Evolutionary conservation across 2,113 vertebrate species (phyloP), one percentile per base, ranked within the genome.

Genomic region (Cyanocitta stelleri): DNA sequence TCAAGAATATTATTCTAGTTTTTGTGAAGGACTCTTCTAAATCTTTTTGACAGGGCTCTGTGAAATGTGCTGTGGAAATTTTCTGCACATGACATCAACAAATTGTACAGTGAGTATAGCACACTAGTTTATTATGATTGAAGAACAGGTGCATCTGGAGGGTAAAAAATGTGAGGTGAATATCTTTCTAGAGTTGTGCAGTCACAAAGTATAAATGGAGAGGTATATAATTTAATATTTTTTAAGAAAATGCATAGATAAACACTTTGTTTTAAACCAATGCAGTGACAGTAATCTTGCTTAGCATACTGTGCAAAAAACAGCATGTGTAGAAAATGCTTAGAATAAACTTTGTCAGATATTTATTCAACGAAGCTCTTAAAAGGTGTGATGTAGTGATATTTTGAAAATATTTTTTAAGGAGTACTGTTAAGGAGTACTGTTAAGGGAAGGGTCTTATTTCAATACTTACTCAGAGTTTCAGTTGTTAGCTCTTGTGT

Each of bases 41-140:
- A 79, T 55, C 13, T 84, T 95, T 92, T 92, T 97, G 85, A 91
- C 76, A 96, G 46, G n/a, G 23, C 80, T 92, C 63, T 98, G 48
- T 48, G 69, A 92, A 92, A 80, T 54, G 22, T 74, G 18, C 13
- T 16, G 7, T 27, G 21, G 54, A 48, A 56, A 69, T 48, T 88
- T 96, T 64, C 41, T 92, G 33, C 46, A 61, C 5, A 13, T 63
- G 41, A 26, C 56, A 55, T 93, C 77, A 90, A 75, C 13, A 82
- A 91, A 94, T 86, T 89, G 24, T 55, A 55, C 35, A n/a, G 81
- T 92, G 63, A n/a, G 18, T 95, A 54, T 63, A 85, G 43, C 10
- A 10, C 69, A 61, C 22, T 73, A 37, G 16, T 86, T 79, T 85
- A 26, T 54, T 56, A 54, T 49, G 37, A n/a, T 13, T n/a, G 46